Evolutionary conservation across 1,140 invertebrate species (phyloP).

Genomic region (Rhysida immarginata): DNA sequence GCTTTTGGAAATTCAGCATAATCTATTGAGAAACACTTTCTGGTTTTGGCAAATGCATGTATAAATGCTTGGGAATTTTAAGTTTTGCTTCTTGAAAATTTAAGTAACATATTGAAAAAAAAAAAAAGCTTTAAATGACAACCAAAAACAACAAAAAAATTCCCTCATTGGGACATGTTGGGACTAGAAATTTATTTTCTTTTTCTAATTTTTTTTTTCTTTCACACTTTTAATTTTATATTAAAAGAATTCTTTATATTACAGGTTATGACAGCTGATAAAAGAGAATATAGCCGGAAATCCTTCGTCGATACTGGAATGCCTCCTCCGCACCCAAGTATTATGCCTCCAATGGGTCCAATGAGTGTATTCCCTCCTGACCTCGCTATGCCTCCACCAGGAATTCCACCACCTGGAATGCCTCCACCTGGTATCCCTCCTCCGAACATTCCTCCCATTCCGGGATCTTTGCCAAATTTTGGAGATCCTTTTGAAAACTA

Average conservation of each 20-base stretch:
- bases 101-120: too few species aligned
- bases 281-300: slow-evolving; percentile 60
- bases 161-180: too few species aligned
- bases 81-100: too few species aligned
- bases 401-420: slow-evolving; percentile 35
- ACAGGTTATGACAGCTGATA: slow-evolving; percentile 68
- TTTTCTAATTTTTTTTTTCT: too few species aligned
- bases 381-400: slow-evolving; percentile 46
- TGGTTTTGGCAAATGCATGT: too few species aligned
- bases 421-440: slow-evolving; percentile 26
- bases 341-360: slow-evolving; percentile 16
- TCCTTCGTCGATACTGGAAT: slow-evolving; percentile 10
- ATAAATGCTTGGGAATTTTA: too few species aligned
- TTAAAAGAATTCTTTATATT: slow-evolving; percentile 1
- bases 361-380: slow-evolving; percentile 46
- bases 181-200: neutral
- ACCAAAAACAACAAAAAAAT: too few species aligned
- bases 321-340: slow-evolving; percentile 11
- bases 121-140: too few species aligned
- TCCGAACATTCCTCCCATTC: slow-evolving; percentile 32
- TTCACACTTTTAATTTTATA: too few species aligned
- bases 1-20: too few species aligned
- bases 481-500: slow-evolving; percentile 7
- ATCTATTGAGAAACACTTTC: too few species aligned
- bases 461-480: slow-evolving; percentile 24